These are phyloP conservation scores for Dorcus hopei DNA, from an alignment of 2,888 invertebrate species.

Conservation along the genomic window DNA sequence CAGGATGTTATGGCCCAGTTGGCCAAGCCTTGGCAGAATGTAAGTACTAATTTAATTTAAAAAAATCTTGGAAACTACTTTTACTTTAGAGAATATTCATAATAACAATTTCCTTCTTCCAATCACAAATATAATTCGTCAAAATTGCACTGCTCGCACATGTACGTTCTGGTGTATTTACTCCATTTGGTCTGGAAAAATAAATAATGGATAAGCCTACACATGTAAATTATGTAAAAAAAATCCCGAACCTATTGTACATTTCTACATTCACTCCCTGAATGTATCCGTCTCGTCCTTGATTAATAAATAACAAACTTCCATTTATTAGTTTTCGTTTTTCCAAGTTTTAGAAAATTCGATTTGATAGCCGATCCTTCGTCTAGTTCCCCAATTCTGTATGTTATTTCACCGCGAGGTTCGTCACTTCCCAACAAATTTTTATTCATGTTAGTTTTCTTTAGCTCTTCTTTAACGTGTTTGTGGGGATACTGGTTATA, in stretches of 20 bases:
- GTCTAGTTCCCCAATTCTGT: conserved; percentile 34
- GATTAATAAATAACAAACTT: conserved; percentile 66
- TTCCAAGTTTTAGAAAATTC: conserved; percentile 60
- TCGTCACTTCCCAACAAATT: conserved; percentile 35
- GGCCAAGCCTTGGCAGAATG: too few species aligned
- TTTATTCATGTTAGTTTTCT: conserved; percentile 28
- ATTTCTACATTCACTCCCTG: conserved; percentile 74
- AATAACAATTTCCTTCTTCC: too few species aligned
- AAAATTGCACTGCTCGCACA: too few species aligned
- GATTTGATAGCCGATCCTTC: conserved; percentile 48
- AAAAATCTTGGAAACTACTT: too few species aligned
- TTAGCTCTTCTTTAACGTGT: conserved; percentile 39
- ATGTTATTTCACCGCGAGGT: conserved; percentile 28
- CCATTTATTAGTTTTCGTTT: conserved; percentile 63
- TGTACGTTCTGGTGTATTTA: too few species aligned
- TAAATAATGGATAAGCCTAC: background rate
- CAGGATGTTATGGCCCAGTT: too few species aligned
- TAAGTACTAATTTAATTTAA: too few species aligned
- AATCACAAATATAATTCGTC: too few species aligned
- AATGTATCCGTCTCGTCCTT: conserved; percentile 50
- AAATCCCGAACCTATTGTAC: conserved; percentile 61
- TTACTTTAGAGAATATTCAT: too few species aligned
- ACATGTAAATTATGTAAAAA: conserved; percentile 3
- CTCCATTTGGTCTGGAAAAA: conserved; percentile 46
- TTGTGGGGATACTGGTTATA: conserved; percentile 49